These are phyloP conservation scores for Hypothenemus hampei DNA, from an alignment of 1,140 invertebrate species.

Conservation along the genomic window DNA sequence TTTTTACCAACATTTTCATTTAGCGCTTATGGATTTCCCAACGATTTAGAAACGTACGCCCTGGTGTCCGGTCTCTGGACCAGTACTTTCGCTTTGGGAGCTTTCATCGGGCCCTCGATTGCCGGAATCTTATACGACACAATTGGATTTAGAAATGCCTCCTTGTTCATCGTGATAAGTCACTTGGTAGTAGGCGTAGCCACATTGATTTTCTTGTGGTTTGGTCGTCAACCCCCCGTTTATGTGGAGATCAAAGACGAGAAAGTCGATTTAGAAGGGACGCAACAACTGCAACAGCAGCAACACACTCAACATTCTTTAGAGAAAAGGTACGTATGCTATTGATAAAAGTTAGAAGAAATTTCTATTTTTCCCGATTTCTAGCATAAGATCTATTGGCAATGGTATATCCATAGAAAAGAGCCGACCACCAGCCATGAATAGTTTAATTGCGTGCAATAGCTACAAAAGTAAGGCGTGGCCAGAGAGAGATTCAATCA, in stretches of 20 bases:
- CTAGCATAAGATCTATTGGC: conserved; percentile 40
- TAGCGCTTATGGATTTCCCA: conserved; percentile 67
- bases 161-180: conserved; percentile 65
- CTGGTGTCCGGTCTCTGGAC: conserved; percentile 82
- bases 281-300: background rate
- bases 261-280: conserved; percentile 30
- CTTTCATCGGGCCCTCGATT: conserved; percentile 74
- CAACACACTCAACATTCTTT: background rate
- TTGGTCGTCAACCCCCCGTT: conserved; percentile 8
- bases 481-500: conserved; percentile 50
- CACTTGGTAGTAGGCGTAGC: conserved; percentile 55
- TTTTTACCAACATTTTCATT: background rate
- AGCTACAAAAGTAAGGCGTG: conserved; percentile 68
- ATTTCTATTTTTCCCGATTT: conserved; percentile 26
- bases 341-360: background rate
- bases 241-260: conserved; percentile 42
- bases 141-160: conserved; percentile 65
- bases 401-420: conserved; percentile 54
- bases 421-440: conserved; percentile 60
- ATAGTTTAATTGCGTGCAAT: conserved; percentile 67
- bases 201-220: conserved; percentile 34
- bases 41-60: conserved; percentile 77
- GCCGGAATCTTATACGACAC: conserved; percentile 71
- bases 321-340: background rate
- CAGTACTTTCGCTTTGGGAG: conserved; percentile 78